These are phyloP conservation scores for Morpho deidamia DNA, from an alignment of 2,888 invertebrate species.

Conservation along the genomic window DNA sequence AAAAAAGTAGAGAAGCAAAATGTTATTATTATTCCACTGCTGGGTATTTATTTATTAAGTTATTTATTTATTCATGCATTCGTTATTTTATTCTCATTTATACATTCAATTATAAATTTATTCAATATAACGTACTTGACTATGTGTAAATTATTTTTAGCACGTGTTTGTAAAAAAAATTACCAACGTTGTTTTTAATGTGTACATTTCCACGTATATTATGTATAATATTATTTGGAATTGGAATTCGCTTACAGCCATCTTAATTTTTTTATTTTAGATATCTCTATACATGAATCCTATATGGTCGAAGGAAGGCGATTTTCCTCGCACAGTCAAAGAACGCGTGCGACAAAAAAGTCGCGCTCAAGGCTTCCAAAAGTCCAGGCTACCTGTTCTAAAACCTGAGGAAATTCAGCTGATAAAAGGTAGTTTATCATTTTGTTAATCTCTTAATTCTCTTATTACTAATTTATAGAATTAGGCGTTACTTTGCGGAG, in stretches of 20 bases:
- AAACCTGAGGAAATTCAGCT: conserved; percentile 42
- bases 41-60: no score
- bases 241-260: neutral
- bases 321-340: conserved; percentile 59
- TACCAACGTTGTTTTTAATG: no score
- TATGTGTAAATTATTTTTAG: neutral
- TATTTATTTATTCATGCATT: no score
- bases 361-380: conserved; percentile 48
- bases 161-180: no score
- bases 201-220: no score
- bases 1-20: no score
- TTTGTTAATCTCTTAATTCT: no score
- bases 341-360: conserved; percentile 43
- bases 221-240: no score
- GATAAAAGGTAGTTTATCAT: conserved; percentile 42
- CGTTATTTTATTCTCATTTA: no score
- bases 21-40: no score
- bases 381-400: conserved; percentile 45
- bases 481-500: no score
- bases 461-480: no score
- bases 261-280: conserved; percentile 36
- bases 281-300: conserved; percentile 65
- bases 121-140: neutral
- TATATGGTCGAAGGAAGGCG: conserved; percentile 64
- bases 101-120: neutral